phyloP scores from a whole-genome alignment of 2,888 invertebrate species.

The Cephus pygmeus region DNA sequence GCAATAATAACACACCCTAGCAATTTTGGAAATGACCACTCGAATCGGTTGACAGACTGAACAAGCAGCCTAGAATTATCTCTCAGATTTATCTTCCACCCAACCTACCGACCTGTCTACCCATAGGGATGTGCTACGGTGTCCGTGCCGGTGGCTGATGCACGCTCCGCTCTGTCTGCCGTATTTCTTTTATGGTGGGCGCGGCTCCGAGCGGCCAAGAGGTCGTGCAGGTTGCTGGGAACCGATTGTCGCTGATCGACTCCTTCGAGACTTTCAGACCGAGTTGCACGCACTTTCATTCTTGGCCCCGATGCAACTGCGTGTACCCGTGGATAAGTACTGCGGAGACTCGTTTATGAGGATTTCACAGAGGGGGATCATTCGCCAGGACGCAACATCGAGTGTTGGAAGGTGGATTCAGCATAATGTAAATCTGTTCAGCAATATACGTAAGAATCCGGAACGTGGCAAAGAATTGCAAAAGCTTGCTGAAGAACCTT shows the following conservation, averaged over 20 bases:
- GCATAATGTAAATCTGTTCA: neutral
- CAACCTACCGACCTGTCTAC: neutral
- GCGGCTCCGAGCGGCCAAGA: constrained; percentile 58
- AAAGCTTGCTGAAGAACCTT: neutral
- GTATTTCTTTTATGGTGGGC: constrained; percentile 57
- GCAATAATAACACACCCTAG: neutral
- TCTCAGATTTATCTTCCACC: neutral
- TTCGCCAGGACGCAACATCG: neutral
- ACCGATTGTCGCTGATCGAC: constrained; percentile 56
- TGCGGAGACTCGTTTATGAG: neutral
- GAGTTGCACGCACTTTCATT: constrained; percentile 42
- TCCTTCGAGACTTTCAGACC: constrained; percentile 29
- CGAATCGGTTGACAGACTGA: neutral
- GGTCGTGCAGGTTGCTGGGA: constrained; percentile 56
- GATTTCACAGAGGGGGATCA: neutral
- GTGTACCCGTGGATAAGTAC: neutral
- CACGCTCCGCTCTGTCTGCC: constrained; percentile 36
- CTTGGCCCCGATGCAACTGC: neutral
- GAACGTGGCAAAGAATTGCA: neutral
- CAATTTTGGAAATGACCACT: neutral
- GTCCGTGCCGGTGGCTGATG: constrained; percentile 18
- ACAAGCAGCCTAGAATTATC: neutral
- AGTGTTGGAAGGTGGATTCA: neutral
- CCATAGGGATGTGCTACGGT: constrained; percentile 12
- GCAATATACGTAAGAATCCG: neutral